Evolutionary conservation across 2,888 invertebrate genomes (phyloP).

Genomic region (Carpatolechia fugitivella): DNA sequence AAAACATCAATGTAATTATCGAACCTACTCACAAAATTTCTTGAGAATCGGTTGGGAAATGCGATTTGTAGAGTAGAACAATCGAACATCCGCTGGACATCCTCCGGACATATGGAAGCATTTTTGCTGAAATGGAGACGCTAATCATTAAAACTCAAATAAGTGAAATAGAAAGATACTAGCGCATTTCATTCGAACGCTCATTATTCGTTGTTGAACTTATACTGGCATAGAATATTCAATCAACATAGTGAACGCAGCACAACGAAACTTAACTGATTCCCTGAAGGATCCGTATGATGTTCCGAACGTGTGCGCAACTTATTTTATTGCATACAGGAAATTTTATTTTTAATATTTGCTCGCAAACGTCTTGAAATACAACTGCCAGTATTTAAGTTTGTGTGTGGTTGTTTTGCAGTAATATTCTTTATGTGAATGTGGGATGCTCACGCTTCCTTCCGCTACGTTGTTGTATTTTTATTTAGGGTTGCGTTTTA

Average conservation of each 20-base stretch:
- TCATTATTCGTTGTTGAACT: too few species aligned
- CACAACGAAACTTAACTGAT: neutral
- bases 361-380: neutral
- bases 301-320: conserved; percentile 2
- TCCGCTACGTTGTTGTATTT: neutral
- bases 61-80: too few species aligned
- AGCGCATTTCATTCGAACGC: too few species aligned
- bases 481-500: neutral
- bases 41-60: too few species aligned
- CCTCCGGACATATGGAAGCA: too few species aligned
- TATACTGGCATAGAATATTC: neutral
- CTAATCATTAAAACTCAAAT: too few species aligned
- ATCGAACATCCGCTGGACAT: too few species aligned
- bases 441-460: neutral
- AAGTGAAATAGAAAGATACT: too few species aligned
- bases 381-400: neutral
- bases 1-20: too few species aligned
- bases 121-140: too few species aligned
- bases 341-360: conserved; percentile 16
- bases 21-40: too few species aligned
- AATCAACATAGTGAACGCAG: neutral
- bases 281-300: conserved; percentile 8
- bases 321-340: conserved; percentile 16
- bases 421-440: neutral
- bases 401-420: neutral